phyloP scores from a whole-genome alignment of 1,140 invertebrate genomes.

The Drosophila leontia region DNA sequence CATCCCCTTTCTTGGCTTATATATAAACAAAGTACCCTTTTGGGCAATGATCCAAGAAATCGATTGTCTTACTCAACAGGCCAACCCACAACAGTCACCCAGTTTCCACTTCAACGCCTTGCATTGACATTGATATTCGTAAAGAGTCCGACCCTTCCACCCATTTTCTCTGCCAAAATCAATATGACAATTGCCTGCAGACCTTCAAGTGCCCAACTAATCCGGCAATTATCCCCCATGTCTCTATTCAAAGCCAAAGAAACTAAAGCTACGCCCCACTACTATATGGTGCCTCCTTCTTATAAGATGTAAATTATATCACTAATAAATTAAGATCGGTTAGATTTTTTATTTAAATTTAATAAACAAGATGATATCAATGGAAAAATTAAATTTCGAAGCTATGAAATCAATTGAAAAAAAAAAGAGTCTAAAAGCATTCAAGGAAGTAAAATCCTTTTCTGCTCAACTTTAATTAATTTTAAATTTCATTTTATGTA shows the following conservation, averaged over 20 bases:
- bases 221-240: constrained; percentile 28
- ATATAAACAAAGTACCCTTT: constrained; percentile 10
- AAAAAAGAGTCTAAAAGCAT: too few relatives aligned
- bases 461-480: too few relatives aligned
- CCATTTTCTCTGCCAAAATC: constrained; percentile 48
- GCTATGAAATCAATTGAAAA: too few relatives aligned
- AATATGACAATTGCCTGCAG: constrained; percentile 75
- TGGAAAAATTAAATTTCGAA: too few relatives aligned
- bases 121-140: constrained; percentile 72
- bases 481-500: too few relatives aligned
- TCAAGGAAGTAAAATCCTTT: too few relatives aligned
- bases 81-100: constrained; percentile 59
- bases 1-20: constrained; percentile 17
- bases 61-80: constrained; percentile 63
- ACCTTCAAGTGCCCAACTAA: constrained; percentile 63
- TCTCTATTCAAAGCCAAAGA: constrained; percentile 1
- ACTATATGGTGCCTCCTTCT: not conserved
- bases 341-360: not conserved
- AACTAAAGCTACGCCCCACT: not conserved
- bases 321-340: not conserved
- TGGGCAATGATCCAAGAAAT: constrained; percentile 48
- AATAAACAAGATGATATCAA: too few relatives aligned
- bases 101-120: constrained; percentile 58
- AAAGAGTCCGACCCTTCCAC: not conserved
- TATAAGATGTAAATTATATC: too few relatives aligned